A percentile compares a stretch with the other conserved stretches of the same genome.
Conservation (phyloP, 2,797 vertebrate species). For the Hypotaenidia philippensis region DNA sequence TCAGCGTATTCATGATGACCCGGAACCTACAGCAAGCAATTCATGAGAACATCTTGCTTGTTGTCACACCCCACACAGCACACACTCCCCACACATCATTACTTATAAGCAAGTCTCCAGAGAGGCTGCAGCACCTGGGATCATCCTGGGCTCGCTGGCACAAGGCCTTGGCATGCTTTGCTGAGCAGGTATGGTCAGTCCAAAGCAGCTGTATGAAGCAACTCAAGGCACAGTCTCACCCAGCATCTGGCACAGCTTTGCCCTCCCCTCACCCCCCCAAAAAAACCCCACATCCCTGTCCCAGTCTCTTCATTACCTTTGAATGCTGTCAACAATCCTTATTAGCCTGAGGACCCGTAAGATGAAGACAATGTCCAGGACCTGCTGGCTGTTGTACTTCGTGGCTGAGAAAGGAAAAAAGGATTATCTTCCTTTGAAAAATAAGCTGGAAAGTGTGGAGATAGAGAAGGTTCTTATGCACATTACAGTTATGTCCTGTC, state of each 20-base stretch:
- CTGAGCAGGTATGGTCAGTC: neutral
- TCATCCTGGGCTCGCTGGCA: neutral
- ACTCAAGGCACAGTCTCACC: neutral
- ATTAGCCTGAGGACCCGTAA: conserved; percentile 90
- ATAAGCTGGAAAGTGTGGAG: rapidly evolving
- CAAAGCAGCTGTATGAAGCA: neutral
- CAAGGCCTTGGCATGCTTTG: neutral
- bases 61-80: neutral
- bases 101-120: neutral
- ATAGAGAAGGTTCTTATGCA: neutral
- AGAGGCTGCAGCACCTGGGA: neutral
- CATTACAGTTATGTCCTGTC: neutral
- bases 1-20: conserved; percentile 91
- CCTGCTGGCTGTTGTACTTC: conserved; percentile 88
- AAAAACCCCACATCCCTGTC: rapidly evolving
- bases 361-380: conserved; percentile 94
- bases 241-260: neutral
- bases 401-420: conserved; percentile 74
- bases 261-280: neutral
- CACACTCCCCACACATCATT: neutral
- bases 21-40: conserved; percentile 83
- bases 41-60: neutral
- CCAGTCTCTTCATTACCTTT: conserved; percentile 80
- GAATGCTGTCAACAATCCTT: conserved; percentile 90
- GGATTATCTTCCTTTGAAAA: neutral